Evolutionary conservation across 2,797 vertebrate genomes (phyloP), one percentile per base, ranked within the genome.

Genomic region (Lerista edwardsae): DNA sequence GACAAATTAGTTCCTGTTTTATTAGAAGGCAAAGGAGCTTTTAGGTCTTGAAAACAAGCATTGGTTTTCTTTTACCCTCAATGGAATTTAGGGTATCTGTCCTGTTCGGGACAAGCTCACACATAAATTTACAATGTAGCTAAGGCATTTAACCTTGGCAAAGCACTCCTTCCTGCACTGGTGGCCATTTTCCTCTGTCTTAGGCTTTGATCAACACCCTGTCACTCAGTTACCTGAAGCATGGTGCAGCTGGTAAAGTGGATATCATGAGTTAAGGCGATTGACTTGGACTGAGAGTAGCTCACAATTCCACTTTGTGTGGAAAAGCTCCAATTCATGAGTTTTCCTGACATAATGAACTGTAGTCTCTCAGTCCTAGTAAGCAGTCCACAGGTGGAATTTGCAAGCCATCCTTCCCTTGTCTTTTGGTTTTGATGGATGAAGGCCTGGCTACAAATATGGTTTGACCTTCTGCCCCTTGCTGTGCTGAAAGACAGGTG

Each of bases 291-390:
- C 88, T 68, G 87, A 93, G 88, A 91, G 85, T 89, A 90, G 88
- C 91, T 93, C 93, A 91, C 91, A 93, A 94, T 94, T 93, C 91
- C 88, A 90, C 92, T 91, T 91, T 88, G 93, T 36, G 82, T 94
- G 94, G 87, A 93, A 94, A 89, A 41, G 23, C 89, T 88, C 90
- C 89, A 91, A 90, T 88, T 93, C 86, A 86, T 92, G 93, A 92
- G 90, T 94, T 88, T 94, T 94, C 87, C 89, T 93, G 92, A 91
- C 90, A 90, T 91, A 92, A 89, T 91, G 93, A 94, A 93, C 95
- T 93, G 94, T 92, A 94, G 92, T 94, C 92, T 80, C 86, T 83
- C 41, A 88, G 87, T 92, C 91, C 72, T 85, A 93, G 81, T 86
- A 88, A 76, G 83, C 93, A 89, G 86, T 89, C 90, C 88, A 90